Conservation (phyloP, 1,140 invertebrate genomes). For the Brachionus asplanchnoidis region DNA sequence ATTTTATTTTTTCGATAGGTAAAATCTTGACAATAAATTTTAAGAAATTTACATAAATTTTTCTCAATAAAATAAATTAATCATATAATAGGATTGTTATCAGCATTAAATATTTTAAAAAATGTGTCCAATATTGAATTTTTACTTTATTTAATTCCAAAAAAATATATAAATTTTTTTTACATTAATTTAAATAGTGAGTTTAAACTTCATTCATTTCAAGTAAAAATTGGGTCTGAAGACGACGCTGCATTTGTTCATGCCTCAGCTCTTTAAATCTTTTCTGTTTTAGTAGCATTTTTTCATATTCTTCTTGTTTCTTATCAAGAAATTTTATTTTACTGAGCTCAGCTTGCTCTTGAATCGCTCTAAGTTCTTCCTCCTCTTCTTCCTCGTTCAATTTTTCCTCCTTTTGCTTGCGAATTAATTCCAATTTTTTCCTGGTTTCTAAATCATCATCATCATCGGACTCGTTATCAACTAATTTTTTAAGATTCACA, state of each 20-base stretch:
- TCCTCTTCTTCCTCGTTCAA: conserved; percentile 11
- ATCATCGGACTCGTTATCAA: conserved; percentile 5
- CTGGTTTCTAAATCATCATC: background rate
- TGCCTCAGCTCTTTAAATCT: conserved; percentile 6
- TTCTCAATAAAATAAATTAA: background rate
- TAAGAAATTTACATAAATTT: background rate
- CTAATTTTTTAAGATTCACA: background rate
- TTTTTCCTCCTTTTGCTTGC: background rate
- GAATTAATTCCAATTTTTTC: conserved; percentile 19
- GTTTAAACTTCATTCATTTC: background rate
- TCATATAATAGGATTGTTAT: background rate
- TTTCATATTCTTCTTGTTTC: conserved; percentile 27
- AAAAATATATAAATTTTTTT: background rate
- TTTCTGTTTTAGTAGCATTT: background rate
- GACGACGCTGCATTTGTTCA: conserved; percentile 18
- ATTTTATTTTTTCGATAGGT: background rate
- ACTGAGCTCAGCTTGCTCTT: background rate
- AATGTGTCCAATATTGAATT: background rate
- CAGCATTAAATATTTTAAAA: background rate
- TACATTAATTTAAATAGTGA: background rate
- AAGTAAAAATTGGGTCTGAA: background rate
- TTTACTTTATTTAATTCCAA: background rate
- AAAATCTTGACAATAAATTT: background rate
- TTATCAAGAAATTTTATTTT: background rate
- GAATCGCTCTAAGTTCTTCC: background rate